Percentiles rank a stretch among this genome's conserved stretches.
Conservation (phyloP, 2,888 invertebrate genomes). For the Drosophila fulvimacula region DNA sequence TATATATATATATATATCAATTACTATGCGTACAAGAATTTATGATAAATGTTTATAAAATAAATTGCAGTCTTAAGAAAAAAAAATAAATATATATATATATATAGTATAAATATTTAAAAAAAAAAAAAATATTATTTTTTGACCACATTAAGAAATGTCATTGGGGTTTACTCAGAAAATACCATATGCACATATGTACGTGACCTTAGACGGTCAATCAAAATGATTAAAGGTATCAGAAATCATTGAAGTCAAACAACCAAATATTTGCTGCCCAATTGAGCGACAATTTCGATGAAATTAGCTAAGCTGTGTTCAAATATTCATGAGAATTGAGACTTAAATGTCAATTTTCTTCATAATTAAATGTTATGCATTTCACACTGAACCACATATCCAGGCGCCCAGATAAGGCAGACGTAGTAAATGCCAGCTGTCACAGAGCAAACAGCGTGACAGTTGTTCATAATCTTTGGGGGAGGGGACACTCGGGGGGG, state of each 20-base stretch:
- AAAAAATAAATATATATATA: no score
- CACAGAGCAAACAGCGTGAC: conserved; percentile 24
- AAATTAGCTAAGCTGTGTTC: not conserved
- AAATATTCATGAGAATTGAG: conserved; percentile 1
- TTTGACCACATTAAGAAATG: not conserved
- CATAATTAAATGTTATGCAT: conserved; percentile 27
- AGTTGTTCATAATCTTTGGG: conserved; percentile 27
- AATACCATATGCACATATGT: no score
- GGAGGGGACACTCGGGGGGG: not conserved
- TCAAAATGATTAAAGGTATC: not conserved
- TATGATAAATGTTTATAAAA: no score
- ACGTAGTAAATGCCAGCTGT: conserved; percentile 24
- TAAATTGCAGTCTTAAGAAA: no score
- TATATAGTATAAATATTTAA: no score
- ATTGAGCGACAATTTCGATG: not conserved
- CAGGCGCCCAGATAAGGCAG: conserved; percentile 2
- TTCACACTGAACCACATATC: conserved; percentile 4
- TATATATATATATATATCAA: no score
- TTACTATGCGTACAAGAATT: no score
- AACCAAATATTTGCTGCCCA: not conserved
- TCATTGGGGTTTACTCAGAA: not conserved
- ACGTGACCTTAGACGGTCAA: not conserved
- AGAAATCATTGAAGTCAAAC: not conserved
- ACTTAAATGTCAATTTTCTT: conserved; percentile 5
- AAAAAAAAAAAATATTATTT: no score